Evolutionary conservation across 1,140 invertebrate genomes (phyloP), one percentile per base, ranked within the genome.

Genomic region (Aphaenogaster rudis): DNA sequence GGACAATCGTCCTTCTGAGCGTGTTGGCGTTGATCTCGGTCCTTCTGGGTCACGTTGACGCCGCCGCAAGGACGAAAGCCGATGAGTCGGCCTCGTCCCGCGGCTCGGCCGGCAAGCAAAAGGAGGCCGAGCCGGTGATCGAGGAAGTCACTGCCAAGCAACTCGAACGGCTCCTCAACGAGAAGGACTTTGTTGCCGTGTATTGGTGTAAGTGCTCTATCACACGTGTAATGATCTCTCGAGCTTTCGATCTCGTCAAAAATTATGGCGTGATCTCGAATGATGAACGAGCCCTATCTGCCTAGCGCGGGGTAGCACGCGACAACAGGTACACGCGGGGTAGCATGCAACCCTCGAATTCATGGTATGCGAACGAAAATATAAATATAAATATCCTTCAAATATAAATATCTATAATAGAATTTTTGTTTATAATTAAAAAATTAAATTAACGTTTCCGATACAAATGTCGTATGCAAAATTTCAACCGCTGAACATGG

Each of bases 161-260:
- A 96, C 97, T 99, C 95, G 98, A 98, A 94, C 97, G 97, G 93
- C 96, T 98, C 86, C 96, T 99, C 92, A 97, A 97, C 94, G 97
- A 98, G 91, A 98, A 98, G 96, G 98, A 98, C 96, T 98, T 98
- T 96, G 98, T 99, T 93, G 98, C 98, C 93, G 98, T 99, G 93
- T 98, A 98, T 96, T 99, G 98, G 98, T 99, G 98, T 99, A 98
- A 99, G 98, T 98, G 95, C 86, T 33, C 17, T 48, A 17, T 0
- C 7, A 8, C 28, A 76, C 42, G 45, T 39, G 28, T 76, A 61
- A 76, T 28, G 67, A 61, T 48, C 9, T 7, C 21, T 48, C 6
- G 21, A 57, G 69, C 21, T 42, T 15, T 79, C 61, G 45, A 63
- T 45, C 33, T 33, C 36, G 5, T 69, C 17, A n/a, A 5, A 7